These are phyloP conservation scores for Mesorhabditis belari DNA, from an alignment of 2,888 invertebrate genomes.

Conservation along the genomic window DNA sequence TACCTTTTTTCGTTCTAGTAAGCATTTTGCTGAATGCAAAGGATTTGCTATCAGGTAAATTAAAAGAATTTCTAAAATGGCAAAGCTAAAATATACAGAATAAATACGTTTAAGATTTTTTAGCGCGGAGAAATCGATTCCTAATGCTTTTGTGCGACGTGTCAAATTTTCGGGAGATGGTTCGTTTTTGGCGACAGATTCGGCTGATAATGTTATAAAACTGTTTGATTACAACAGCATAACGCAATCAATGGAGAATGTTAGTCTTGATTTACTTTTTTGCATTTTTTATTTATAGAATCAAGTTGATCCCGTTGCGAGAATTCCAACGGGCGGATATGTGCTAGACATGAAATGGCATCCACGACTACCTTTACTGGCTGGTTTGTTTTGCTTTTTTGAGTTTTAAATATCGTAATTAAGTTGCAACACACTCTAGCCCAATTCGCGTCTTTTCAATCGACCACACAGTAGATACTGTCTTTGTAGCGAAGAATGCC, in stretches of 20 bases:
- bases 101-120: not conserved
- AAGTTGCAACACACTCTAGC: not conserved
- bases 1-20: too few relatives aligned
- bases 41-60: too few relatives aligned
- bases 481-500: not conserved
- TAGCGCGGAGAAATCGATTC: not conserved
- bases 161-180: not conserved
- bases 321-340: not conserved
- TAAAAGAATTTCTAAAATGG: too few relatives aligned
- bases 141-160: not conserved
- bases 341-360: not conserved
- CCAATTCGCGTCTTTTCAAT: not conserved
- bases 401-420: not conserved
- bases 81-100: too few relatives aligned
- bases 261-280: too few relatives aligned
- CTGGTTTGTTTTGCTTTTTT: not conserved
- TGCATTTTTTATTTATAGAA: too few relatives aligned
- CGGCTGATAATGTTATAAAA: not conserved
- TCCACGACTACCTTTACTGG: not conserved
- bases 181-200: not conserved
- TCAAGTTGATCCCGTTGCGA: not conserved
- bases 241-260: not conserved
- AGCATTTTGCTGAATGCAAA: too few relatives aligned
- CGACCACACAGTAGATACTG: not conserved
- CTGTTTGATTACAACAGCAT: not conserved